Conservation (phyloP, 2,797 vertebrate species). For the Pagetopsis macropterus region DNA sequence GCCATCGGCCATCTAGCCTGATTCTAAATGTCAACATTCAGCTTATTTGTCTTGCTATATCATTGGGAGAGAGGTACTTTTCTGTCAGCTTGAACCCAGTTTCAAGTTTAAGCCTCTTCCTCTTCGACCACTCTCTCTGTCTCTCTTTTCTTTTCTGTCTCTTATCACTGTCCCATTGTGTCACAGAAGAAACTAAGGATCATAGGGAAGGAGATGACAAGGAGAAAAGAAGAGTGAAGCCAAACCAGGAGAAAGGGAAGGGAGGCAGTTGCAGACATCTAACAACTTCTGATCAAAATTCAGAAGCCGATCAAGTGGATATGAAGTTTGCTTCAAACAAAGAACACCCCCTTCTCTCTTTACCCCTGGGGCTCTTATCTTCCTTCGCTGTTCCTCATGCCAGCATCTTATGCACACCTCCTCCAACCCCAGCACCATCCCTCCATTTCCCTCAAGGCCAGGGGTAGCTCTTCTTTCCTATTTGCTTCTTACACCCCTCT, state of each 20-base stretch:
- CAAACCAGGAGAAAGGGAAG: constrained; percentile 32
- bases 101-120: constrained; percentile 14
- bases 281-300: constrained; percentile 73
- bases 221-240: constrained; percentile 40
- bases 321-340: constrained; percentile 76
- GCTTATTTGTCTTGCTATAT: background rate
- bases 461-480: constrained; percentile 40
- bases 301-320: constrained; percentile 68
- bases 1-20: too few species aligned
- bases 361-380: constrained; percentile 62
- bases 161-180: constrained; percentile 45
- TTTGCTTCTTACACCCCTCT: constrained; percentile 43
- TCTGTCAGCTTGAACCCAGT: constrained; percentile 2
- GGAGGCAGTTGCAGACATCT: constrained; percentile 62
- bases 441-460: constrained; percentile 60
- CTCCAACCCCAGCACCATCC: constrained; percentile 45
- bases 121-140: background rate
- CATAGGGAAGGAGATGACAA: constrained; percentile 38
- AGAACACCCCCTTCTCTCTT: constrained; percentile 41
- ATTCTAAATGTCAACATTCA: background rate
- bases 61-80: background rate
- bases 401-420: constrained; percentile 60
- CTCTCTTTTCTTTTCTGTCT: constrained; percentile 14
- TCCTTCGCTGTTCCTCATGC: constrained; percentile 53
- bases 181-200: constrained; percentile 44